Evolutionary conservation across 1,140 invertebrate genomes (phyloP).

Genomic region (Lasaia peninsularis): DNA sequence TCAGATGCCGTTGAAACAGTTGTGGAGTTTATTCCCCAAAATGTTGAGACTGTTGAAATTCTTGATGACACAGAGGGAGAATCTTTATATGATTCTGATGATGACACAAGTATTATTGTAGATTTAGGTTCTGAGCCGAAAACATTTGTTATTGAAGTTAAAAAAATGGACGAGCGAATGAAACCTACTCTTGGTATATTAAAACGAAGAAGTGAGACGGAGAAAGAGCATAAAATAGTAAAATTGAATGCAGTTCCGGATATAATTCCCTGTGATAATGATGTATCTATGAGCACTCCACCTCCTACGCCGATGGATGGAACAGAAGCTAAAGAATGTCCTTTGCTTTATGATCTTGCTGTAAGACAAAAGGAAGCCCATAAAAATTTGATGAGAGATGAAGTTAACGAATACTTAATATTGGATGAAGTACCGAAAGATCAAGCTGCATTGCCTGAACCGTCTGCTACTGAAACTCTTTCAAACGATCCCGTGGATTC

Average conservation of each 20-base stretch:
- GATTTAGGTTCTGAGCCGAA: slow-evolving; percentile 57
- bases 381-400: slow-evolving; percentile 34
- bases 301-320: slow-evolving; percentile 41
- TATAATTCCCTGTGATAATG: slow-evolving; percentile 37
- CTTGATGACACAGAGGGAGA: slow-evolving; percentile 80
- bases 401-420: slow-evolving; percentile 55
- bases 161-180: slow-evolving; percentile 54
- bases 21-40: slow-evolving; percentile 54
- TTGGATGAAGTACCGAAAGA: slow-evolving; percentile 54
- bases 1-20: slow-evolving; percentile 47
- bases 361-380: slow-evolving; percentile 31
- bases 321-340: slow-evolving; percentile 25
- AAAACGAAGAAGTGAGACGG: slow-evolving; percentile 39
- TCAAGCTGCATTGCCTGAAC: slow-evolving; percentile 45
- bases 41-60: slow-evolving; percentile 50
- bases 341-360: slow-evolving; percentile 35
- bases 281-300: slow-evolving; percentile 36
- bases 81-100: slow-evolving; percentile 75
- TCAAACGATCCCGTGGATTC: slow-evolving; percentile 24
- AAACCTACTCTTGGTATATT: slow-evolving; percentile 62
- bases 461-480: slow-evolving; percentile 42
- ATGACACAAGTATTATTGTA: slow-evolving; percentile 52
- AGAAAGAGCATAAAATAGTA: slow-evolving; percentile 36
- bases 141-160: slow-evolving; percentile 63
- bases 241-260: slow-evolving; percentile 44